Conservation (phyloP, 2,888 invertebrate genomes). For the Philereme transversata region DNA sequence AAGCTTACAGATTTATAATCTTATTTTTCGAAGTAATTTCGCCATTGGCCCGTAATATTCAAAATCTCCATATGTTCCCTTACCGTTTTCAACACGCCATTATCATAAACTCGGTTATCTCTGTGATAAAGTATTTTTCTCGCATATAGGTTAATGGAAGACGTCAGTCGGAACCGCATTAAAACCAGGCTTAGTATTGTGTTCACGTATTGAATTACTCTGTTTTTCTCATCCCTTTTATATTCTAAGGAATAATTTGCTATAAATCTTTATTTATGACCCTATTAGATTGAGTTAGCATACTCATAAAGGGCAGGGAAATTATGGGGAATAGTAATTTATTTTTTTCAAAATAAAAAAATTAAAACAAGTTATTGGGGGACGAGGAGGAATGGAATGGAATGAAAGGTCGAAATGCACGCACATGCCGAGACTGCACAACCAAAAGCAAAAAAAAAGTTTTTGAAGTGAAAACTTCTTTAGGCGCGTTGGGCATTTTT, state of each 20-base stretch:
- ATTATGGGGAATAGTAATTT: background rate
- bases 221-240: slow-evolving; percentile 39
- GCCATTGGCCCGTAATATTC: too few relatives aligned
- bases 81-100: slow-evolving; percentile 6
- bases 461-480: too few relatives aligned
- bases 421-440: too few relatives aligned
- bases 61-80: background rate
- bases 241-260: slow-evolving; percentile 37
- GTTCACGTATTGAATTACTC: slow-evolving; percentile 38
- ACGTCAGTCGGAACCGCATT: slow-evolving; percentile 29
- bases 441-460: too few relatives aligned
- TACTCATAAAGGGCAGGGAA: slow-evolving; percentile 8
- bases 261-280: slow-evolving; percentile 38
- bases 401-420: too few relatives aligned
- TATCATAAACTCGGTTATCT: slow-evolving; percentile 15
- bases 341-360: too few relatives aligned
- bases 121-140: slow-evolving; percentile 9
- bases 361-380: too few relatives aligned
- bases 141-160: slow-evolving; percentile 28
- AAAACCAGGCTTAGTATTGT: slow-evolving; percentile 32
- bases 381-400: too few relatives aligned
- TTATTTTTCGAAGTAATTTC: too few relatives aligned
- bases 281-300: slow-evolving; percentile 20
- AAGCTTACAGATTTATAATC: too few relatives aligned
- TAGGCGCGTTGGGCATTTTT: too few relatives aligned